Base-by-base conservation (phyloP, 2,113 vertebrate genomes). In the Grammomys surdaster region DNA sequence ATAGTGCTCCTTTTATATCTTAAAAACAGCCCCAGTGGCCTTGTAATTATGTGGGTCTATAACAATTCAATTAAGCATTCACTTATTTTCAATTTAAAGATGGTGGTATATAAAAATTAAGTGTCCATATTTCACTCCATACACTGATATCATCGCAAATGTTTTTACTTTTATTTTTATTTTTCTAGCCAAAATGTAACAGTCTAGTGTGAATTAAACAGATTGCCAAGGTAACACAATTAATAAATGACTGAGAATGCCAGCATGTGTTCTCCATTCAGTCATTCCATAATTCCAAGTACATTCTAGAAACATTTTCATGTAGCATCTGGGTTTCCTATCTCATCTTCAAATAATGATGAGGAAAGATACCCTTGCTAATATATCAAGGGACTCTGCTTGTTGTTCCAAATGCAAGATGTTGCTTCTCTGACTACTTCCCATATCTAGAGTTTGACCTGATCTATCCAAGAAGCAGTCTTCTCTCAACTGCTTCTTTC, bases 331-430 rank as follows among this genome's bases (percentile, higher is more conserved):
- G 26, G 20, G 28, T 78, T 43, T 82, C 17, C 1, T 28, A 65
- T 17, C 20, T 43, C 51, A 46, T 82, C 80, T 91, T 96, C 67
- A 93, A 89, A 70, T 65, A 84, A 43, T 40, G 13, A 36, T 96
- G 43, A 92, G 90, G 80, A 69, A 88, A 84, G 22, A 63, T 3
- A 63, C 17, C 10, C 3, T 43, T 43, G 40, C 10, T 43, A 28
- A 63, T 89, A 69, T 88, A 72, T 78, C 56, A 73, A 46, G 88
- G 28, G 10, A 11, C 5, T 82, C 20, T 82, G 11, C 12, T 13
- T 40, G 60, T 63, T 67, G 17, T 69, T 43, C 6, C 17, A 86
- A 86, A 56, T 24, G 4, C 24, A 28, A 19, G 26, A 11, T 43
- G 7, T 20, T 33, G 28, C 2, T 73, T 88, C 60, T 94, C 33